Conservation (phyloP, 2,888 invertebrate species). For the Ethmia dodecea region DNA sequence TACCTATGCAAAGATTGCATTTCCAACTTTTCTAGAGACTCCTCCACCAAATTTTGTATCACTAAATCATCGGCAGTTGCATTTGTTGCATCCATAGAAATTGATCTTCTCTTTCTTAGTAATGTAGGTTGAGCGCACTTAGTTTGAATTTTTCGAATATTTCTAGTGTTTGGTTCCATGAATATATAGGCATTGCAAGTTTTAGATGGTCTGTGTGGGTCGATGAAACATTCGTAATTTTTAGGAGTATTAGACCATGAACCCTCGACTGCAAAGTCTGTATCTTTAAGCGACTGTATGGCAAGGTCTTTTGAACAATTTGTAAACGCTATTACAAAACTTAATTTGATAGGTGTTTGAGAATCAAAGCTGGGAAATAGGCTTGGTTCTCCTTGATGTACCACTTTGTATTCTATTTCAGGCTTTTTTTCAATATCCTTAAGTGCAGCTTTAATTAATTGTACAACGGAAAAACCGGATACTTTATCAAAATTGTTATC, state of each 20-base stretch:
- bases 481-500: constrained; percentile 37
- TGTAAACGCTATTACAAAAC: constrained; percentile 39
- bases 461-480: constrained; percentile 39
- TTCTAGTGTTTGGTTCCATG: constrained; percentile 35
- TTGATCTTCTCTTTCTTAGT: constrained; percentile 33
- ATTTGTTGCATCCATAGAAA: constrained; percentile 27
- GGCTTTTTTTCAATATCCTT: constrained; percentile 35
- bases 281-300: too few species aligned
- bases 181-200: constrained; percentile 43
- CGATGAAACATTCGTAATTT: constrained; percentile 38
- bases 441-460: constrained; percentile 39
- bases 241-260: too few species aligned
- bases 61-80: constrained; percentile 34
- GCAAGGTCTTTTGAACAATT: constrained; percentile 49
- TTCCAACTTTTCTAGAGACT: constrained; percentile 54
- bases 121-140: constrained; percentile 24
- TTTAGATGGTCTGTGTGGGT: constrained; percentile 29
- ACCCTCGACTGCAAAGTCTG: too few species aligned
- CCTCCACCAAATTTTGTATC: constrained; percentile 43
- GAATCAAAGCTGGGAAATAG: constrained; percentile 46
- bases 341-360: constrained; percentile 37
- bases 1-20: constrained; percentile 48
- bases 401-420: constrained; percentile 35
- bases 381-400: constrained; percentile 46
- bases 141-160: constrained; percentile 30